Percentiles rank a stretch among this genome's conserved stretches.
phyloP scores from a whole-genome alignment of 2,113 vertebrate species.

The Vulpes lagopus region DNA sequence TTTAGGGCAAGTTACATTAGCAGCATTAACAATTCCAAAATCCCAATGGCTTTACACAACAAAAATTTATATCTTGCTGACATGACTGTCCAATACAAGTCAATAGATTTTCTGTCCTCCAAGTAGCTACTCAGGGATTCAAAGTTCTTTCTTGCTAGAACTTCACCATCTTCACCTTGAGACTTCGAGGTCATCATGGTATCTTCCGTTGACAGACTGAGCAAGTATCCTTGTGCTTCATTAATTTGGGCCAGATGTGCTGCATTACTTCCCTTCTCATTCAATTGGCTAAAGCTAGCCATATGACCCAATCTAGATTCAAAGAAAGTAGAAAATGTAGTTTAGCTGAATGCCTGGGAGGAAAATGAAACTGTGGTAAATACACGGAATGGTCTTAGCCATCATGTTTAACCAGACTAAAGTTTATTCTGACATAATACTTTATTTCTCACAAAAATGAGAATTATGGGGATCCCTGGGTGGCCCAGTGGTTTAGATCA shows the following conservation, averaged over 20 bases:
- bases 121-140: not conserved
- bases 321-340: not conserved
- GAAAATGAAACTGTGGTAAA: conserved; percentile 13
- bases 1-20: not conserved
- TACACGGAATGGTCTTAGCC: not conserved
- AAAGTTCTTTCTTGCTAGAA: not conserved
- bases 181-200: not conserved
- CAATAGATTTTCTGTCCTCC: not conserved
- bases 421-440: not conserved
- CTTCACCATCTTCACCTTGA: not conserved
- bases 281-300: not conserved
- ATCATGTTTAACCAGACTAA: not conserved
- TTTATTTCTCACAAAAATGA: not conserved
- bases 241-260: not conserved
- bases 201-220: not conserved
- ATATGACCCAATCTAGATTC: not conserved
- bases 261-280: not conserved
- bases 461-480: not conserved
- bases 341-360: not conserved
- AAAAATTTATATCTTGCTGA: conserved; percentile 11
- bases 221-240: not conserved
- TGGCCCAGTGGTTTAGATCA: too few relatives aligned
- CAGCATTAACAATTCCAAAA: not conserved
- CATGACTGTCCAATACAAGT: not conserved
- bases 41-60: not conserved